Evolutionary conservation across 2,888 invertebrate genomes (phyloP).

Genomic region (Caenorhabditis plicata): DNA sequence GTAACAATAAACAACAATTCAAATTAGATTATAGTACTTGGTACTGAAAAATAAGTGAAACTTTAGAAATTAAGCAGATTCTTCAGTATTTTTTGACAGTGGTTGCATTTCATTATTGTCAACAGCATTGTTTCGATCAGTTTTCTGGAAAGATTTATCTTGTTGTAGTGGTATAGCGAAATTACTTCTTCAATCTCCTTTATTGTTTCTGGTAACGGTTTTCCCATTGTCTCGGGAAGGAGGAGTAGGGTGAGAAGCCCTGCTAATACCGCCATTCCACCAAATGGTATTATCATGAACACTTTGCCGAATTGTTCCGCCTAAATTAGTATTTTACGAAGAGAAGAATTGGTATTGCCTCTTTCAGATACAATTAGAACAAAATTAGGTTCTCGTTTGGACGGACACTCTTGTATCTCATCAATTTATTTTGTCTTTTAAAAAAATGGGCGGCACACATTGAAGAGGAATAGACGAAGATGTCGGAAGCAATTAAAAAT

Average conservation of each 20-base stretch:
- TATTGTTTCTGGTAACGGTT: conserved; percentile 58
- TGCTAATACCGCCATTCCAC: conserved; percentile 51
- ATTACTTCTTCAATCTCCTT: conserved; percentile 47
- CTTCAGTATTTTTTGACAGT: conserved; percentile 14
- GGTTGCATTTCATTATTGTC: conserved; percentile 32
- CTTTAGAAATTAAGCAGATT: conserved; percentile 15
- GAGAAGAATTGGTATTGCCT: neutral
- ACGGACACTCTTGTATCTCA: too few species aligned
- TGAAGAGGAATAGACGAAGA: too few species aligned
- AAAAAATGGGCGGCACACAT: too few species aligned
- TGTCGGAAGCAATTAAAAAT: too few species aligned
- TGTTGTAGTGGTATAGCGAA: conserved; percentile 11
- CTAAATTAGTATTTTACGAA: conserved; percentile 1
- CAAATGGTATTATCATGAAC: conserved; percentile 62
- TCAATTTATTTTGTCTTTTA: too few species aligned
- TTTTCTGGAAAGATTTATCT: too few species aligned
- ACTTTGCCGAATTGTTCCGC: conserved; percentile 55
- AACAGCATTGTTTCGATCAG: too few species aligned
- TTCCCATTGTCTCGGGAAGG: conserved; percentile 64
- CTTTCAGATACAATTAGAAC: neutral
- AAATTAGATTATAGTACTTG: neutral
- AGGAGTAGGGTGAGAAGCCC: conserved; percentile 52
- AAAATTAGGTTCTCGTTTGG: too few species aligned
- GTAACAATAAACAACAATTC: neutral
- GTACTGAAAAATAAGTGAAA: neutral